Base-by-base conservation (phyloP, 2,888 invertebrate species). In the Lutraria lutraria region DNA sequence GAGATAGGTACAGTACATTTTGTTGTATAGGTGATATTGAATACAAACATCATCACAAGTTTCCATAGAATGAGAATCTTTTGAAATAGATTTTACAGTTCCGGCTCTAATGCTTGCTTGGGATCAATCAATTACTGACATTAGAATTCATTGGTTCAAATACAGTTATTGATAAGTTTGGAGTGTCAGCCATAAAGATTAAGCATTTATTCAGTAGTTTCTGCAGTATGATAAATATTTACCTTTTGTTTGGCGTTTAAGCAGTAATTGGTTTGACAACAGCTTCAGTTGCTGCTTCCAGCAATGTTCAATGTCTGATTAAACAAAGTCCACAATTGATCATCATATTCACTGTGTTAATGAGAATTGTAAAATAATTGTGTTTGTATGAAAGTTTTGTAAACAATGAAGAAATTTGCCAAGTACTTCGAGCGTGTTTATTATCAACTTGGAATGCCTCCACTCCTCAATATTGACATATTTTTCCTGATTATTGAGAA, bases 71-170 rank as follows among this genome's bases (percentile, higher is more conserved):
- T 6, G 16, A 76, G 12, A 13, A 25, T 19, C 19, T 31, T 31
- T 34, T 76, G 76, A 76, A 76, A 76, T 76, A 76, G 25, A 68
- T 68, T 76, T 76, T 16, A 76, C 76, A 76, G 31, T 76, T 76
- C 76, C 31, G 76, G 76, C 34, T 31, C 31, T 76, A 31, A 76
- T 31, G 76, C 76, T 76, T 19, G 31, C 34, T 19, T 16, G 4
- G 34, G 31, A 76, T 76, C 76, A 76, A 76, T 34, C 34, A 76
- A 76, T 76, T 31, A 76, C 29, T 34, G 15, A 13, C 76, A 76
- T 76, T 76, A 25, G 31, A 19, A 76, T 76, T 31, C 29, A 76
- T 76, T 34, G 34, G 76, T 76, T 76, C 31, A 76, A 76, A 76
- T 31, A 34, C 13, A 34, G 29, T 76, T 76, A 76, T 76, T 76